A percentile compares a stretch with the other conserved stretches of the same genome.
phyloP scores from a whole-genome alignment of 2,888 invertebrate genomes.

The Vanessa cardui region DNA sequence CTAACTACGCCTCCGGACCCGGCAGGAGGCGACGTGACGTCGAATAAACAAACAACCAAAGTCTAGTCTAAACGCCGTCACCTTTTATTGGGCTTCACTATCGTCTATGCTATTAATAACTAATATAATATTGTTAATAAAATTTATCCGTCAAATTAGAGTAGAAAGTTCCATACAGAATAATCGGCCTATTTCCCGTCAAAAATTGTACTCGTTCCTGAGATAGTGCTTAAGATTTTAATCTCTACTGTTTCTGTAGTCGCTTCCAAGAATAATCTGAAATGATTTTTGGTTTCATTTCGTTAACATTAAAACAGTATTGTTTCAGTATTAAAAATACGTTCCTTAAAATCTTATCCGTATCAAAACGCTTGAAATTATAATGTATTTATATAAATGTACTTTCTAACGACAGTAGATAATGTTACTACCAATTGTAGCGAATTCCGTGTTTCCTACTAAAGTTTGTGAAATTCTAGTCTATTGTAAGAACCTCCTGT shows the following conservation, averaged over 20 bases:
- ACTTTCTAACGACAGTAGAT: conserved; percentile 7
- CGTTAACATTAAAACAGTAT: background rate
- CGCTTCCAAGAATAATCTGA: background rate
- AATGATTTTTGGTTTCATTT: background rate
- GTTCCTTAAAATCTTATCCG: background rate
- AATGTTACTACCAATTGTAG: conserved; percentile 12
- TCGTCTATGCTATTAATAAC: conserved; percentile 35
- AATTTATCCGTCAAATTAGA: conserved; percentile 33
- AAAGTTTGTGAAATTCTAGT: conserved; percentile 53
- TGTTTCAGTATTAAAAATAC: conserved; percentile 13
- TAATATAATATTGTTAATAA: conserved; percentile 25
- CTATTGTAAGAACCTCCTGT: conserved; percentile 72
- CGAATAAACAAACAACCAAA: conserved; percentile 51
- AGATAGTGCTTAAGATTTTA: background rate
- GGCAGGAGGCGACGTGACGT: conserved; percentile 91
- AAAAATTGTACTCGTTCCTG: conserved; percentile 7
- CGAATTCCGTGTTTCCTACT: conserved; percentile 44
- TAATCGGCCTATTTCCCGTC: conserved; percentile 32
- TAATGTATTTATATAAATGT: background rate
- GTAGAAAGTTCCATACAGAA: conserved; percentile 12
- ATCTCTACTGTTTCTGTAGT: background rate
- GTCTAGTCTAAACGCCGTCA: conserved; percentile 27
- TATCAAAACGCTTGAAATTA: conserved; percentile 2
- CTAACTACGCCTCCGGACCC: conserved; percentile 94
- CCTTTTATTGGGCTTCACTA: conserved; percentile 32